Evolutionary conservation across 2,888 invertebrate genomes (phyloP).

Genomic region (Crossocerus cetratus): DNA sequence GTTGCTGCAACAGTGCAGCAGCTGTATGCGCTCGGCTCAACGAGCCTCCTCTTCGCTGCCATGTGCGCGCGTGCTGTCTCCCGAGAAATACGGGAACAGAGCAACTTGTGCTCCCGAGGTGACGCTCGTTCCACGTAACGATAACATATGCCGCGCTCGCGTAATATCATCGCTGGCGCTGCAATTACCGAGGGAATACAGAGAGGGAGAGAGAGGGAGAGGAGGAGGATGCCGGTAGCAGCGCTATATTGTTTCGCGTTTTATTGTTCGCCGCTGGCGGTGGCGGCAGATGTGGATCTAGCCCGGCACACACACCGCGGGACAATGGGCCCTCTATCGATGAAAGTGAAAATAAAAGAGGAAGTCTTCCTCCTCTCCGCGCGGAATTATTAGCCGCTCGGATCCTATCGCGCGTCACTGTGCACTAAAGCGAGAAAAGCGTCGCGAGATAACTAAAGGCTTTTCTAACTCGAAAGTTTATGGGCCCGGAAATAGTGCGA

Average conservation of each 20-base stretch:
- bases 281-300: slow-evolving; percentile 23
- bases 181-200: slow-evolving; percentile 18
- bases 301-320: slow-evolving; percentile 14
- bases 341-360: slow-evolving; percentile 7
- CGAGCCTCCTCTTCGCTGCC: no score
- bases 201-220: slow-evolving; percentile 5
- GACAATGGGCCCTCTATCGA: slow-evolving; percentile 20
- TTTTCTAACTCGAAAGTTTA: no score
- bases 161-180: slow-evolving; percentile 13
- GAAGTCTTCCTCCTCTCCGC: neutral
- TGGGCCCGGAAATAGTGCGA: no score
- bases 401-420: no score
- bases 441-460: no score
- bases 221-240: neutral
- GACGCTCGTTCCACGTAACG: neutral
- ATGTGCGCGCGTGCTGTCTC: no score
- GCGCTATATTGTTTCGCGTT: neutral
- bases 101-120: neutral
- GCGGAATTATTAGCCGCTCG: neutral
- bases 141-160: slow-evolving; percentile 15
- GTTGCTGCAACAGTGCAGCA: no score
- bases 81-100: neutral
- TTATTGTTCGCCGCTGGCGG: slow-evolving; percentile 16
- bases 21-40: no score
- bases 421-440: no score